Percentiles rank a stretch among this genome's conserved stretches.
Evolutionary conservation across 2,888 invertebrate species (phyloP).

Genomic region (Alitta virens): DNA sequence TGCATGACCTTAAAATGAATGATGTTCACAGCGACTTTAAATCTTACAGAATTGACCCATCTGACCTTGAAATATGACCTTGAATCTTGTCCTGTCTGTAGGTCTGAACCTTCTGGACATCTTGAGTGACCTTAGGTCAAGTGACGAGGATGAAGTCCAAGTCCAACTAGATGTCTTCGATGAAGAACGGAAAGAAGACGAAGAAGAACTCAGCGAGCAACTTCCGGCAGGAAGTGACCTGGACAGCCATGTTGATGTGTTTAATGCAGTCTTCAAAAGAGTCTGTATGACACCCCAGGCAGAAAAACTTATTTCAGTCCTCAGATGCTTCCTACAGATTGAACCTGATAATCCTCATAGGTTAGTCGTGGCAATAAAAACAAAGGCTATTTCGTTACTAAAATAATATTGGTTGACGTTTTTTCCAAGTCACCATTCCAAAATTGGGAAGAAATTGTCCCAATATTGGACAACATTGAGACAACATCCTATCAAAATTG

Average conservation of each 20-base stretch:
- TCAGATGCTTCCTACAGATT: conserved; percentile 85
- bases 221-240: conserved; percentile 73
- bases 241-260: conserved; percentile 87
- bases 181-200: conserved; percentile 90
- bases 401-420: too few relatives aligned
- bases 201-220: conserved; percentile 69
- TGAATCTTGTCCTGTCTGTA: too few relatives aligned
- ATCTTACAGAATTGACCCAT: too few relatives aligned
- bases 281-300: conserved; percentile 93
- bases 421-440: too few relatives aligned
- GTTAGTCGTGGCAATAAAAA: too few relatives aligned
- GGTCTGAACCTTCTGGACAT: conserved; percentile 85
- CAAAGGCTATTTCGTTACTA: too few relatives aligned
- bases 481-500: too few relatives aligned
- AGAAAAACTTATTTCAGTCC: conserved; percentile 84
- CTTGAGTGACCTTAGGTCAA: conserved; percentile 48
- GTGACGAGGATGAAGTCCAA: conserved; percentile 45
- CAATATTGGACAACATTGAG: too few relatives aligned
- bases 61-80: too few relatives aligned
- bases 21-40: too few relatives aligned
- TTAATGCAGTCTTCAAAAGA: conserved; percentile 89
- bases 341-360: conserved; percentile 67
- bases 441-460: too few relatives aligned
- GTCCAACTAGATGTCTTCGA: conserved; percentile 94
- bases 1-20: too few relatives aligned